These are phyloP conservation scores for Apaloderma vittatum DNA, from an alignment of 2,113 vertebrate genomes.

Conservation along the genomic window DNA sequence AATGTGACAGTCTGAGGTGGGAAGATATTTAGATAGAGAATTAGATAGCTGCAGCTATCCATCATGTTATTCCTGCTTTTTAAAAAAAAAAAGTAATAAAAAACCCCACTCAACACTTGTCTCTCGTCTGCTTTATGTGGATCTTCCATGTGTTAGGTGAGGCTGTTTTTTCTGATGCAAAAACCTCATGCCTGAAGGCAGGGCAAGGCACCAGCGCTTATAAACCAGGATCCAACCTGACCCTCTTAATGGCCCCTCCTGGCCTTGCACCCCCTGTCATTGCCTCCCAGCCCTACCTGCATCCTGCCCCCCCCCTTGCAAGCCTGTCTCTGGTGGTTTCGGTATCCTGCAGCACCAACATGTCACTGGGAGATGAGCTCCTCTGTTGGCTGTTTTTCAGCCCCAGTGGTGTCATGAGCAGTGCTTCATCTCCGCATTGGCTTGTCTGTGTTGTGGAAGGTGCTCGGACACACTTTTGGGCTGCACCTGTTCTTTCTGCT, in stretches of 20 bases:
- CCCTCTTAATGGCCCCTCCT: background rate
- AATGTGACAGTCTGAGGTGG: accelerated
- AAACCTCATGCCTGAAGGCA: background rate
- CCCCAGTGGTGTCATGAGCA: background rate
- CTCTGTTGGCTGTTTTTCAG: background rate
- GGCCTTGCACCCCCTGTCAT: accelerated
- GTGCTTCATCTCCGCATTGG: background rate
- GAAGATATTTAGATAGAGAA: background rate
- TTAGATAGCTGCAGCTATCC: background rate
- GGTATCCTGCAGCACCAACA: background rate
- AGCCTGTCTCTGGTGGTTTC: background rate
- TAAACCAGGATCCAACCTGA: background rate
- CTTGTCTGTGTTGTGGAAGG: background rate
- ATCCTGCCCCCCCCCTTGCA: background rate
- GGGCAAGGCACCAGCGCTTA: background rate
- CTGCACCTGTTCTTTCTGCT: background rate
- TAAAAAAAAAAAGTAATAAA: background rate
- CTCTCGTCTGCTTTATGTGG: background rate
- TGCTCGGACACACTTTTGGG: accelerated
- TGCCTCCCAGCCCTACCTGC: background rate
- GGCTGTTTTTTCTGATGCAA: background rate
- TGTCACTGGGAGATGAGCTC: background rate
- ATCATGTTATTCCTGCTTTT: background rate
- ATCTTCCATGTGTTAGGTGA: background rate
- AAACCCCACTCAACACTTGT: background rate